Evolutionary conservation across 2,113 vertebrate genomes (phyloP).

Genomic region (Blennius ocellaris): DNA sequence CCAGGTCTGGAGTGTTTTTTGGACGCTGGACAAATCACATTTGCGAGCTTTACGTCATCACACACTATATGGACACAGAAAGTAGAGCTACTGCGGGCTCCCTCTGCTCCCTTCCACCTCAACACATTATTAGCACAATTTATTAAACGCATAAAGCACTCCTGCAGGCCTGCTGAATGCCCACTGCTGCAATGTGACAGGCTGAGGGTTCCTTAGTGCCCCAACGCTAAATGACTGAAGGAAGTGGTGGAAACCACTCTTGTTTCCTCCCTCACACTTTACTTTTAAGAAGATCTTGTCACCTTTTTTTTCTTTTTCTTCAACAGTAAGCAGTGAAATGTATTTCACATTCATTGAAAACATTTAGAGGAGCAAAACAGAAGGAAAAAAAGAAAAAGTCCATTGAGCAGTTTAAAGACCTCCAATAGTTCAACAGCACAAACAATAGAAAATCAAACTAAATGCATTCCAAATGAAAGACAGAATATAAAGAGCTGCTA

Average conservation of each 20-base stretch:
- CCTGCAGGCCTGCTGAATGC: constrained; percentile 40
- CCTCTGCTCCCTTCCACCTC: constrained; percentile 14
- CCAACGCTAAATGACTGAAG: constrained; percentile 11
- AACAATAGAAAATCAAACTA: no score
- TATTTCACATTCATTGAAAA: not conserved
- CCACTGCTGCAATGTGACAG: constrained; percentile 39
- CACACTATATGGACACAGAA: not conserved
- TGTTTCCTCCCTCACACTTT: constrained; percentile 2
- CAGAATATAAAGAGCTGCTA: not conserved
- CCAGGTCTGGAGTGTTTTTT: constrained; percentile 21
- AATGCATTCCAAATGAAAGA: no score
- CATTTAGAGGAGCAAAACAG: not conserved
- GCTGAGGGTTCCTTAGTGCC: constrained; percentile 1
- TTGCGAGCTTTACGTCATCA: not conserved
- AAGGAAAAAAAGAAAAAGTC: not conserved
- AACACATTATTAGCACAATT: constrained; percentile 60
- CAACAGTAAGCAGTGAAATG: not conserved
- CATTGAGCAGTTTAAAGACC: no score
- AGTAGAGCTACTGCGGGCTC: constrained; percentile 11
- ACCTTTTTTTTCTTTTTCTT: not conserved
- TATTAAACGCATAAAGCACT: constrained; percentile 65
- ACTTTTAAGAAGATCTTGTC: not conserved
- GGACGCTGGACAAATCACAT: constrained; percentile 11
- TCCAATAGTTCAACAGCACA: no score
- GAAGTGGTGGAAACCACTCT: not conserved